Base-by-base conservation (phyloP, 2,888 invertebrate species). In the Diachrysia chrysitis region DNA sequence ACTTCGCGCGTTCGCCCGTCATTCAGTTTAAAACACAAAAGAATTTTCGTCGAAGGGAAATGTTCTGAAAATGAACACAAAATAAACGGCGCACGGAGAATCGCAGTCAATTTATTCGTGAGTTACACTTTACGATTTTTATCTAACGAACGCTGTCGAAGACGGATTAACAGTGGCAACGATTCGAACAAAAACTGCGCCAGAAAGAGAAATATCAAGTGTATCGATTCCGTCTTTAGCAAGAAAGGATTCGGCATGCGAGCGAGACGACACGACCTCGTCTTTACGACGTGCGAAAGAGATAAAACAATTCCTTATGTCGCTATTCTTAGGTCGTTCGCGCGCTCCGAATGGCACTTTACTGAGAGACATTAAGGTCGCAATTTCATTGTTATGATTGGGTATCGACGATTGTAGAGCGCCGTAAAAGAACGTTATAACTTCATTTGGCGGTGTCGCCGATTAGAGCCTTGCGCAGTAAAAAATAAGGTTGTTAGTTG, bases 241-340 rank as follows among this genome's bases (percentile, higher is more conserved):
- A 87, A 87, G 91, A 89, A 92, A 92, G 92, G 91, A 90, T 88
- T 89, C 90, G 85, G 82, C 82, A 81, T 79, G 78, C 85, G 89
- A 95, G 89, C 84, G 93, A 93, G 94, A 84, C 84, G 86, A 89
- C 88, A 86, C 87, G 87, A 94, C 88, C 83, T 70, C 86, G 89
- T 92, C 91, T 93, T 94, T 91, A 94, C 89, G 91, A 94, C 89
- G 94, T 93, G 94, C 88, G 93, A 95, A 92, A 92, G 95, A 95
- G 95, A 94, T 93, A 93, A 92, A 93, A 91, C 92, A 92, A 92
- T 94, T 94, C 94, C 94, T 95, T 94, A 94, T 91, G 94, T 93
- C 91, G 91, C 94, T 93, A 92, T 95, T 94, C 94, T 93, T 94
- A 92, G 93, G 92, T 89, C 90, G 89, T 92, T 92, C 85, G 88